Evolutionary conservation across 2,113 vertebrate species (phyloP), one percentile per base, ranked within the genome.

Genomic region (Crotophaga sulcirostris): DNA sequence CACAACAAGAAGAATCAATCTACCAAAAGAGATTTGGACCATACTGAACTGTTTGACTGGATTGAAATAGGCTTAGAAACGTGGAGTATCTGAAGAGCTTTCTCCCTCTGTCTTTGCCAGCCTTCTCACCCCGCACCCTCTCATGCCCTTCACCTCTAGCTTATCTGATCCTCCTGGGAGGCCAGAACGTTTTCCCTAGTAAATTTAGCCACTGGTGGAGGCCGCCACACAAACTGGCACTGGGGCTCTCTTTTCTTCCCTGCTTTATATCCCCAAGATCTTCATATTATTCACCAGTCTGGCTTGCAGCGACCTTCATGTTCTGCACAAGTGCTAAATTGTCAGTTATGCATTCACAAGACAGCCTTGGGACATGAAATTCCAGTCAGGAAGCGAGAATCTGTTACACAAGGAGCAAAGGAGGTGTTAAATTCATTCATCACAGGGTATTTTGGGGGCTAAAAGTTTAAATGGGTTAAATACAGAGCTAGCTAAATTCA

Each of bases 121-220:
- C 34, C n/a, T 80, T 72, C 42, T 74, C 29, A 60, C 7, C 4
- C 19, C 45, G 16, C 55, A 17, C 6, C 3, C 9, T 79, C 47
- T 55, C 6, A 77, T 0, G 2, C 4, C 2, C 2, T 21, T 81
- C n/a, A 42, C 9, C 23, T 64, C 18, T 58, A 62, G 15, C 7
- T 87, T 38, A 17, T 51, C 16, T 58, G 20, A 13, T 33, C 31
- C 55, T 60, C 42, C 24, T 44, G 16, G 29, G 7, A 19, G 10
- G 13, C 21, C 13, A 38, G 51, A 25, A 49, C 16, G 6, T 70
- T 73, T 87, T 60, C 6, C 3, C 25, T 8, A 15, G 24, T 16
- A 78, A 58, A 14, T 62, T 79, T 21, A 56, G 13, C 19, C 23
- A 11, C 1, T 54, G n/a, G 10, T 36, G 21, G 25, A 74, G 6